phyloP scores from a whole-genome alignment of 2,113 vertebrate genomes.

The Anhinga rufa region DNA sequence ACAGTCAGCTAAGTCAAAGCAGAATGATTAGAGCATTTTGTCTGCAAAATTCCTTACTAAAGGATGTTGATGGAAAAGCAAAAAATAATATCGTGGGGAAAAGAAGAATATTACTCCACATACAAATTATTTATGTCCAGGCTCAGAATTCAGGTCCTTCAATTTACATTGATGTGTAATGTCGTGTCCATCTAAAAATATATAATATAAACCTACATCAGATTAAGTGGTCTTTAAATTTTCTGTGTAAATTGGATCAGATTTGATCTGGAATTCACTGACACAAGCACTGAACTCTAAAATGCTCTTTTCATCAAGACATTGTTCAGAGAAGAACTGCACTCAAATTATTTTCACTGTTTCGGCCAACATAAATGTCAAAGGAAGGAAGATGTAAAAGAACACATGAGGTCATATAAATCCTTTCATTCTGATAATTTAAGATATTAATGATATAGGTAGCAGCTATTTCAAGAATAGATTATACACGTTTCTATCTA shows the following conservation, averaged over 20 bases:
- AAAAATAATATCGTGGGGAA: neutral
- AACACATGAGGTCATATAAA: neutral
- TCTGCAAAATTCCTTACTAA: neutral
- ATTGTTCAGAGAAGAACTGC: neutral
- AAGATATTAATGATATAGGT: neutral
- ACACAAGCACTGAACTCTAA: neutral
- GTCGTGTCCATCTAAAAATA: neutral
- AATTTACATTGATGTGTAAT: neutral
- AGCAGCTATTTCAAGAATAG: neutral
- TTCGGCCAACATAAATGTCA: slow-evolving; percentile 5
- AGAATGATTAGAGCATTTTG: neutral
- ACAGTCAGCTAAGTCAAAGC: neutral
- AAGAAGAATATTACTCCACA: neutral
- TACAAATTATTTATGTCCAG: neutral
- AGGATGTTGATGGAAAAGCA: neutral
- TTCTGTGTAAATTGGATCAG: neutral
- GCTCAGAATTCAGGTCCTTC: neutral
- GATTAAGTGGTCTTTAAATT: neutral
- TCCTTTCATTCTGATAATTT: neutral
- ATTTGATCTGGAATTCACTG: slow-evolving; percentile 8
- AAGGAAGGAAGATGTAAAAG: neutral
- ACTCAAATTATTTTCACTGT: neutral
- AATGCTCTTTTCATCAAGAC: neutral
- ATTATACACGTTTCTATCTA: neutral
- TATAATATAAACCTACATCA: neutral